Conservation (phyloP, 2,797 vertebrate species). For the Staurois parvus region DNA sequence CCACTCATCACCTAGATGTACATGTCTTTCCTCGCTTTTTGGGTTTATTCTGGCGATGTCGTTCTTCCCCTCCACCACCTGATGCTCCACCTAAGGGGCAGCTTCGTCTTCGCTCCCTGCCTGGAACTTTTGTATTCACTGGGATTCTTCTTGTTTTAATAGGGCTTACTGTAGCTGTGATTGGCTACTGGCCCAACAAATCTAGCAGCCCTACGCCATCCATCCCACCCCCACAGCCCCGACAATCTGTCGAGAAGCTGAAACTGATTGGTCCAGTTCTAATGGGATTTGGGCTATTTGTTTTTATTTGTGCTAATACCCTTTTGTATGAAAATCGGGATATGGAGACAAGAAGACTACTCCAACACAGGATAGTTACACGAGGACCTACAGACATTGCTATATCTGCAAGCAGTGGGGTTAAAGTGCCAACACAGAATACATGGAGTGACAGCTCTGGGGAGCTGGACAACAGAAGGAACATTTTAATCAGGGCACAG, state of each 20-base stretch:
- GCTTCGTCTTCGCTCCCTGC: slow-evolving; percentile 90
- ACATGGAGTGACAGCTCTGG: slow-evolving; percentile 59
- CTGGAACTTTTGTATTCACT: slow-evolving; percentile 89
- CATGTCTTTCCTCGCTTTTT: slow-evolving; percentile 66
- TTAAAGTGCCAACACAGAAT: slow-evolving; percentile 61
- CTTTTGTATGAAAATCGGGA: slow-evolving; percentile 96
- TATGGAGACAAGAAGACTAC: slow-evolving; percentile 88
- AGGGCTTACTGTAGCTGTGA: slow-evolving; percentile 89
- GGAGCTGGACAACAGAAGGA: slow-evolving; percentile 55
- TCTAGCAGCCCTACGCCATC: slow-evolving; percentile 41
- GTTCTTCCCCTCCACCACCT: slow-evolving; percentile 67
- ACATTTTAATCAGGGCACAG: slow-evolving; percentile 58
- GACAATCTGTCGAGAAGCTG: slow-evolving; percentile 86
- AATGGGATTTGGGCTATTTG: slow-evolving; percentile 97
- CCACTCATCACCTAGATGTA: slow-evolving; percentile 51
- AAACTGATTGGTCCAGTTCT: slow-evolving; percentile 93
- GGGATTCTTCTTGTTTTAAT: slow-evolving; percentile 88
- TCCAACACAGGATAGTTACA: slow-evolving; percentile 69
- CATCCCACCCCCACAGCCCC: slow-evolving; percentile 64
- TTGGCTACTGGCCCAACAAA: slow-evolving; percentile 93
- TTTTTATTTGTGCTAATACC: slow-evolving; percentile 97
- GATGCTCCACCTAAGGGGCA: slow-evolving; percentile 79
- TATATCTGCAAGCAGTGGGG: slow-evolving; percentile 59
- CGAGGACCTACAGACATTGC: slow-evolving; percentile 80
- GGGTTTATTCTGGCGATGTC: slow-evolving; percentile 75